phyloP scores from a whole-genome alignment of 2,888 invertebrate species.

The Fissipunctia ypsillon region DNA sequence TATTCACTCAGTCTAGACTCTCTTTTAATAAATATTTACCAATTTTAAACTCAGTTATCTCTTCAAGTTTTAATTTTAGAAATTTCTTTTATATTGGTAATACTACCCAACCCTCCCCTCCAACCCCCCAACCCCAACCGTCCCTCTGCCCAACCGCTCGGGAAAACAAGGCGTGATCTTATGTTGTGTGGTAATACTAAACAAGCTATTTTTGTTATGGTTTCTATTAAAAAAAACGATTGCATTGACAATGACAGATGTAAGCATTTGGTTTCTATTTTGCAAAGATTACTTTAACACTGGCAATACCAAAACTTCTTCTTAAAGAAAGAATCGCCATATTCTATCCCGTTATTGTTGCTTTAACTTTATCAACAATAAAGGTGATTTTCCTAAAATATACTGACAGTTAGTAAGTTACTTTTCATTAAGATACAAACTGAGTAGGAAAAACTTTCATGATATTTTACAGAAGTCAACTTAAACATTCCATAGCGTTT shows the following conservation, averaged over 20 bases:
- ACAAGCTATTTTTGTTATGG: not conserved
- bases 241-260: not conserved
- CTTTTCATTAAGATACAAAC: not conserved
- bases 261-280: not conserved
- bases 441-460: not conserved
- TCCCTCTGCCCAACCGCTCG: no score
- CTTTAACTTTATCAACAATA: not conserved
- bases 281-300: not conserved
- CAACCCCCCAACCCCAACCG: no score
- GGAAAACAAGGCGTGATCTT: no score
- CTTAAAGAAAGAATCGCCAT: no score
- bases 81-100: not conserved
- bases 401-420: not conserved
- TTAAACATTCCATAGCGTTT: no score
- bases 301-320: not conserved
- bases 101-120: no score
- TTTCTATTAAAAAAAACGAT: not conserved
- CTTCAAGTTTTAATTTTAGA: not conserved
- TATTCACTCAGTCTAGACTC: constrained; percentile 10
- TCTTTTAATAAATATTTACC: not conserved
- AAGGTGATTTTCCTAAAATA: not conserved
- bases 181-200: not conserved
- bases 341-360: not conserved
- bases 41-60: not conserved
- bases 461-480: not conserved